These are phyloP conservation scores for Sebastes matsubarae DNA, from an alignment of 2,797 vertebrate genomes.

Conservation along the genomic window DNA sequence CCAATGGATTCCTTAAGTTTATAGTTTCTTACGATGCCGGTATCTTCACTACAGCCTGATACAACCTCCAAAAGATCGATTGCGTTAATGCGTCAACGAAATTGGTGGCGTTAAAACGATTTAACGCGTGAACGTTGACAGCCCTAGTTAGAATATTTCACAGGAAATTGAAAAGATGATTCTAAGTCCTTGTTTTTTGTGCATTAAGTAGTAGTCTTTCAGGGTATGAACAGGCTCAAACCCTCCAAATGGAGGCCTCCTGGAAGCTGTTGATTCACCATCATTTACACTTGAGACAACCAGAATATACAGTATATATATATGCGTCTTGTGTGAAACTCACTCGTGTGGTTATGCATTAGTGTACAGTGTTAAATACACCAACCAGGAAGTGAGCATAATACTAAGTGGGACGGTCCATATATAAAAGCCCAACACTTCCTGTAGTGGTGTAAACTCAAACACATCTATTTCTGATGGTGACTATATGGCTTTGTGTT, in stretches of 20 bases:
- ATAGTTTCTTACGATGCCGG: no score
- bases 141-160: not conserved
- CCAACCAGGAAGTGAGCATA: slow-evolving; percentile 49
- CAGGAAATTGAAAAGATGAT: not conserved
- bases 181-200: not conserved
- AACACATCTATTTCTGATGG: slow-evolving; percentile 29
- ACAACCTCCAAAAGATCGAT: no score
- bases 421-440: slow-evolving; percentile 33
- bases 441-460: slow-evolving; percentile 41
- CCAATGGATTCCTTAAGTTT: no score
- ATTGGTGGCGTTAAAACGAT: no score
- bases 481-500: not conserved
- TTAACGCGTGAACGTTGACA: no score
- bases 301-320: not conserved
- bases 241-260: not conserved
- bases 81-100: no score
- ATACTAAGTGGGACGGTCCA: slow-evolving; percentile 32
- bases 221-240: not conserved
- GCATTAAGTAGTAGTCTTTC: not conserved
- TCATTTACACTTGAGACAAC: slow-evolving; percentile 7
- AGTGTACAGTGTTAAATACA: slow-evolving; percentile 18
- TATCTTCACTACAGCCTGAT: no score
- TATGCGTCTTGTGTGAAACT: slow-evolving; percentile 1
- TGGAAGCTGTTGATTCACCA: not conserved
- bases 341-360: slow-evolving; percentile 10